Evolutionary conservation across 2,888 invertebrate species (phyloP).

Genomic region (Eilema sororculum): DNA sequence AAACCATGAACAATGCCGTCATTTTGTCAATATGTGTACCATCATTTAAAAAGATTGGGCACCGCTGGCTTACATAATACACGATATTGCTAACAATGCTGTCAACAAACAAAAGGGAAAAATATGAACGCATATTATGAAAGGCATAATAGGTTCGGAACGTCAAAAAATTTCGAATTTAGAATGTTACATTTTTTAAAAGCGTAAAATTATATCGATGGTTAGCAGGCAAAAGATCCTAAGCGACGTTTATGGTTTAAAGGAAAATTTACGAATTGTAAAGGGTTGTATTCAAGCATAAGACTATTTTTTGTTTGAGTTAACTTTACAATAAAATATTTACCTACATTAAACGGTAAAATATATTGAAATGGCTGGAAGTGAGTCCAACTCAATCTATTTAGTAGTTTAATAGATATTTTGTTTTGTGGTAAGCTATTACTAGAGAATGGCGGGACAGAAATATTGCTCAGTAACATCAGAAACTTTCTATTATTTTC

Average conservation of each 20-base stretch:
- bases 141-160: neutral
- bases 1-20: neutral
- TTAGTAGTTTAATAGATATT: no score
- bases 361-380: no score
- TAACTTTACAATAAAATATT: no score
- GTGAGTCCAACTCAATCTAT: no score
- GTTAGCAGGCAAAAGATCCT: neutral
- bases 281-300: neutral
- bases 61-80: constrained; percentile 4
- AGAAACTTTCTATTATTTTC: no score
- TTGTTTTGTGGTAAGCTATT: no score
- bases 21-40: neutral
- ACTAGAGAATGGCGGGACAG: neutral
- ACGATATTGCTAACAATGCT: constrained; percentile 2
- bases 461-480: no score
- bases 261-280: neutral
- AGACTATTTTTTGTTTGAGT: neutral
- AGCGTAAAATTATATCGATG: neutral
- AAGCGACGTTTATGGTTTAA: neutral
- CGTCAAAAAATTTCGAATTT: neutral
- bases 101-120: neutral
- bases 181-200: neutral
- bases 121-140: constrained; percentile 1
- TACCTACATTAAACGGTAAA: no score
- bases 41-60: neutral